Conservation (phyloP, 64 coral and sea anemone genomes). For the Anthopleura sola region DNA sequence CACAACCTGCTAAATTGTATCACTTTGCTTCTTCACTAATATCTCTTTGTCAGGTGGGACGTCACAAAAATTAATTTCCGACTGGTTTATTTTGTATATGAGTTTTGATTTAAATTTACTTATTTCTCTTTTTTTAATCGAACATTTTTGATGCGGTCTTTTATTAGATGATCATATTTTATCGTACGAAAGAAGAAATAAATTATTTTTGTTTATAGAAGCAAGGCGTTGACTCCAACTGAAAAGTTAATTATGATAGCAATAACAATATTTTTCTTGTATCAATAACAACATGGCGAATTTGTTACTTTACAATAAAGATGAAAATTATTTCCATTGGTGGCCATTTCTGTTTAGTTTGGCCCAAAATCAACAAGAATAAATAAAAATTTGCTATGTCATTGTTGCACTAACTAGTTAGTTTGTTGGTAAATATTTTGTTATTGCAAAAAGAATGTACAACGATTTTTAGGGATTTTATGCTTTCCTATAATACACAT, state of each 20-base stretch:
- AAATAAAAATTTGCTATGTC: not conserved
- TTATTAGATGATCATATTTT: no score
- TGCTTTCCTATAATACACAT: no score
- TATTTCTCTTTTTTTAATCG: not conserved
- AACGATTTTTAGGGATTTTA: not conserved
- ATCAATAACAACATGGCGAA: not conserved
- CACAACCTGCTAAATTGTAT: not conserved
- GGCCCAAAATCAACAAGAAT: not conserved
- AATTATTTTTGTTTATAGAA: not conserved
- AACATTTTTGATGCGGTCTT: not conserved
- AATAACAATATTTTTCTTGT: not conserved
- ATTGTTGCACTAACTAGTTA: not conserved
- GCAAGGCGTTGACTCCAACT: not conserved
- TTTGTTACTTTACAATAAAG: not conserved
- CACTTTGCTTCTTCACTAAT: not conserved
- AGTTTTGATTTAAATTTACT: not conserved
- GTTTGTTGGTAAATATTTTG: not conserved
- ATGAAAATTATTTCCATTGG: no score
- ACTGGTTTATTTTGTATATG: not conserved
- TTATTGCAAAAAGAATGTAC: not conserved
- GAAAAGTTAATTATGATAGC: not conserved
- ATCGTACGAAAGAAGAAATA: no score
- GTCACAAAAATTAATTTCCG: not conserved
- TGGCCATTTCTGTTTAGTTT: not conserved
- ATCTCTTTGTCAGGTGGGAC: not conserved